Percentiles rank a stretch among this genome's conserved stretches.
phyloP scores from a whole-genome alignment of 2,113 vertebrate species.

The Microcebus tavaratra region DNA sequence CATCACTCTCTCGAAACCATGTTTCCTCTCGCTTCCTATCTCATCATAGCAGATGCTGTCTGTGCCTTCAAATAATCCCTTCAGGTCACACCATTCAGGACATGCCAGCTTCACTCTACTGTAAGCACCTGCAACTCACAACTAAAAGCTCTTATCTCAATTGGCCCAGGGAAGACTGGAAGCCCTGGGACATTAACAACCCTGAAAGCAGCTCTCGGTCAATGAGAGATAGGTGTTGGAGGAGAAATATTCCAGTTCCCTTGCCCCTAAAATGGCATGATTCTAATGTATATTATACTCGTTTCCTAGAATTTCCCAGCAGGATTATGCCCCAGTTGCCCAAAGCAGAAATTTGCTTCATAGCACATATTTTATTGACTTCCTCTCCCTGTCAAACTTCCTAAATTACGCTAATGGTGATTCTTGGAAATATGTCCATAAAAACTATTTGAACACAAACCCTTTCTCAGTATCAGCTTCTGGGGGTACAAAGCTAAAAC shows the following conservation, averaged over 20 bases:
- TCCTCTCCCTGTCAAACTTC: neutral
- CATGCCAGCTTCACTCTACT: neutral
- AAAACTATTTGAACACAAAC: neutral
- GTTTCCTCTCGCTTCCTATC: neutral
- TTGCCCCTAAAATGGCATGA: neutral
- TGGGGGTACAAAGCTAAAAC: neutral
- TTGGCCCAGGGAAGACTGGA: neutral
- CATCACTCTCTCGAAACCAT: neutral
- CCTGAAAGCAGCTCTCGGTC: neutral
- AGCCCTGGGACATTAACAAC: neutral
- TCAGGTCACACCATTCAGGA: neutral
- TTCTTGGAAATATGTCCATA: neutral
- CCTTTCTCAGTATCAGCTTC: neutral
- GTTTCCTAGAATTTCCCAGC: neutral
- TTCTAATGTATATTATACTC: neutral
- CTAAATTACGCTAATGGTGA: neutral
- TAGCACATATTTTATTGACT: neutral
- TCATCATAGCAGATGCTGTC: neutral
- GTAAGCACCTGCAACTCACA: neutral
- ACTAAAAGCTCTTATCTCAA: neutral
- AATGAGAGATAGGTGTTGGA: neutral
- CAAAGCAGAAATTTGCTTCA: neutral
- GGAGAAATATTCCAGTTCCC: neutral
- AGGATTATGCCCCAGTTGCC: neutral
- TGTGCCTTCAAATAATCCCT: neutral